Evolutionary conservation across 2,797 vertebrate species (phyloP).

Genomic region (Knipowitschia caucasica): DNA sequence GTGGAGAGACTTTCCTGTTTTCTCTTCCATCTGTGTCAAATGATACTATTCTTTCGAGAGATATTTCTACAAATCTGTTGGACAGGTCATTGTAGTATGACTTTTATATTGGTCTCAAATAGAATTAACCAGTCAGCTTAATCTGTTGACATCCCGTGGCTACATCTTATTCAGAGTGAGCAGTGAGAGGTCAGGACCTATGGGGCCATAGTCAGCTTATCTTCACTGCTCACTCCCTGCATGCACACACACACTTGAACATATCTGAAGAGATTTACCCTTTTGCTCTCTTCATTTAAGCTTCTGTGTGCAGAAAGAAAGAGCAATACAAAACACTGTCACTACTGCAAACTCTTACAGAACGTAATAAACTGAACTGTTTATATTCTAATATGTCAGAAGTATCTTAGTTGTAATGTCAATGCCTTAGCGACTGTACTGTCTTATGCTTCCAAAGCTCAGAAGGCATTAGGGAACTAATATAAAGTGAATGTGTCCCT

Average conservation of each 20-base stretch:
- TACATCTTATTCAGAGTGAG: conserved; percentile 46
- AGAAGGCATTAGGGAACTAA: conserved; percentile 31
- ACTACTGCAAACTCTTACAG: too few relatives aligned
- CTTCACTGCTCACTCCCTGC: conserved; percentile 38
- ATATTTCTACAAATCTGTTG: conserved; percentile 6
- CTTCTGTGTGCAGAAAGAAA: neutral
- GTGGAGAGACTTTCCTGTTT: too few relatives aligned
- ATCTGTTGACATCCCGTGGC: conserved; percentile 59
- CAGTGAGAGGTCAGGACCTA: conserved; percentile 49
- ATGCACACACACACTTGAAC: conserved; percentile 1
- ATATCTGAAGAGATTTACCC: neutral
- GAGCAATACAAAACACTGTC: too few relatives aligned
- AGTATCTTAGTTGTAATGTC: conserved; percentile 2
- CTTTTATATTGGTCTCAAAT: conserved; percentile 46
- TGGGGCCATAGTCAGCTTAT: conserved; percentile 48
- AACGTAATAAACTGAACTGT: too few relatives aligned
- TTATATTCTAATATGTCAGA: neutral
- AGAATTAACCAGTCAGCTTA: conserved; percentile 59
- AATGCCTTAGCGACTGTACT: neutral
- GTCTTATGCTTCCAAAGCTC: conserved; percentile 23
- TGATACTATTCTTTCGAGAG: neutral
- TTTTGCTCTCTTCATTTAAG: neutral
- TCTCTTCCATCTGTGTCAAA: neutral
- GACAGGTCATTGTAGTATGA: conserved; percentile 34
- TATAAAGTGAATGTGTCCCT: conserved; percentile 37